Evolutionary conservation across 2,888 invertebrate species (phyloP).

Genomic region (Pseudoips prasinana): DNA sequence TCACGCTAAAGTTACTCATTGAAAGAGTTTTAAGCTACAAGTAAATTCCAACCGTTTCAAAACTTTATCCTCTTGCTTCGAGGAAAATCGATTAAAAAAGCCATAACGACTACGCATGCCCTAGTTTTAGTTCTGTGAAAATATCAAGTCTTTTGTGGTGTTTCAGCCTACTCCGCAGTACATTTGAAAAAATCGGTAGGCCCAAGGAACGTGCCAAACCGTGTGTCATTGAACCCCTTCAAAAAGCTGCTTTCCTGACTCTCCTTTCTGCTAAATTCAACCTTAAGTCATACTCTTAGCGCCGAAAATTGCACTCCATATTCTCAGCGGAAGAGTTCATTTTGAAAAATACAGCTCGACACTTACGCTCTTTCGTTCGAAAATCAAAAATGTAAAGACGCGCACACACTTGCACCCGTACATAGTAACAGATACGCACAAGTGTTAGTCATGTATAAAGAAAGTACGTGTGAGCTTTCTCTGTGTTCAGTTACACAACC

Average conservation of each 20-base stretch:
- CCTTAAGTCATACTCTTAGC: slow-evolving; percentile 37
- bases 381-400: slow-evolving; percentile 65
- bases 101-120: slow-evolving; percentile 55
- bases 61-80: slow-evolving; percentile 47
- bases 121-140: slow-evolving; percentile 67
- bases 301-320: slow-evolving; percentile 46
- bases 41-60: slow-evolving; percentile 28
- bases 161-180: slow-evolving; percentile 43
- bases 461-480: slow-evolving; percentile 78
- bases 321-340: slow-evolving; percentile 49
- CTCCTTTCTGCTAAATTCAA: slow-evolving; percentile 41
- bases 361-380: slow-evolving; percentile 66
- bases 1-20: slow-evolving; percentile 48
- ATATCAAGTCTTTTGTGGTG: slow-evolving; percentile 63
- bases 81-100: slow-evolving; percentile 58
- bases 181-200: slow-evolving; percentile 67
- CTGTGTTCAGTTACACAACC: slow-evolving; percentile 78
- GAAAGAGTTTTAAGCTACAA: slow-evolving; percentile 18
- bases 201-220: slow-evolving; percentile 70
- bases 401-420: slow-evolving; percentile 55
- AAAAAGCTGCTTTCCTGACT: slow-evolving; percentile 56
- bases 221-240: slow-evolving; percentile 72
- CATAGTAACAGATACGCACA: slow-evolving; percentile 44
- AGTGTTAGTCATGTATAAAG: slow-evolving; percentile 52
- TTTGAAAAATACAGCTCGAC: slow-evolving; percentile 55